phyloP scores from a whole-genome alignment of 2,797 vertebrate genomes.

The Pampus argenteus region DNA sequence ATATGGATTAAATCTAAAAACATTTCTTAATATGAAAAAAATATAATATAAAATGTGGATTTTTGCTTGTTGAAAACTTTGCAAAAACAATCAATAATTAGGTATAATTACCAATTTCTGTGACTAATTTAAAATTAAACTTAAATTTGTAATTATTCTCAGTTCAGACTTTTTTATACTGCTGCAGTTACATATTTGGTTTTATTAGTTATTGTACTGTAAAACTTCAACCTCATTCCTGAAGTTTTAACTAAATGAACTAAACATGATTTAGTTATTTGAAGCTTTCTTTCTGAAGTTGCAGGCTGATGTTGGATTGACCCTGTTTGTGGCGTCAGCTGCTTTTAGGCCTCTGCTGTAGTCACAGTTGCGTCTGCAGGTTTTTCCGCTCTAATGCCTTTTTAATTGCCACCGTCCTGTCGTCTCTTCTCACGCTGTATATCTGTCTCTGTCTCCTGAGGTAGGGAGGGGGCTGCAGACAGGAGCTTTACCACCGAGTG shows the following conservation, averaged over 20 bases:
- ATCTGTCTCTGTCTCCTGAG: constrained; percentile 39
- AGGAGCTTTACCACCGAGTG: constrained; percentile 17
- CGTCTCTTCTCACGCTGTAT: constrained; percentile 25
- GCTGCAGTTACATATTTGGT: neutral
- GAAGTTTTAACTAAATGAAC: too few species aligned
- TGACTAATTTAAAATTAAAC: neutral
- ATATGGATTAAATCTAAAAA: too few species aligned
- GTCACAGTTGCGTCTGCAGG: neutral
- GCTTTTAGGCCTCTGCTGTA: neutral
- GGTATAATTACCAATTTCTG: neutral
- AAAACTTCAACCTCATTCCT: neutral
- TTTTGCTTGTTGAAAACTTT: too few species aligned
- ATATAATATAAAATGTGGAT: too few species aligned
- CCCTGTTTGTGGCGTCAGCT: neutral
- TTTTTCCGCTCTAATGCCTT: constrained; percentile 48
- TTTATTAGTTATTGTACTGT: neutral
- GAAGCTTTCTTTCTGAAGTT: too few species aligned
- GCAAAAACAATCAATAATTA: neutral
- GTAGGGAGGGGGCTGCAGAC: constrained; percentile 1
- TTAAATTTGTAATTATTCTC: neutral
- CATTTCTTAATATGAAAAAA: neutral
- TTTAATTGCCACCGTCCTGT: constrained; percentile 54
- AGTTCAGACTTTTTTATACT: neutral
- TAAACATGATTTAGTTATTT: neutral
- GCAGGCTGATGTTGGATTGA: neutral